These are phyloP conservation scores for Diplogasteroides magnus DNA, from an alignment of 1,140 invertebrate genomes.

Conservation along the genomic window DNA sequence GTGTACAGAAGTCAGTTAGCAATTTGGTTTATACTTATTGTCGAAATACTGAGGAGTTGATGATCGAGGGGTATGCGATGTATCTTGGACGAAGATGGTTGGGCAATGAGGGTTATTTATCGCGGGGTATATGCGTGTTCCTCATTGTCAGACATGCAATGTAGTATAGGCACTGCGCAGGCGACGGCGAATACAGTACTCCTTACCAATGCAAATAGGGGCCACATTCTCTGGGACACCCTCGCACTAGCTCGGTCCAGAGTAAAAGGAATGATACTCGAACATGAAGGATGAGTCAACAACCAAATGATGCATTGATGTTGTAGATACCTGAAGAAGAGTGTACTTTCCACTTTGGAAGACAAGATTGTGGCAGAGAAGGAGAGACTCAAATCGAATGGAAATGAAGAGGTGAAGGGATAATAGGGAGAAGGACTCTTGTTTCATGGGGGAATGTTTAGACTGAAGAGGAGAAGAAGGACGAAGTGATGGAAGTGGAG, in stretches of 20 bases:
- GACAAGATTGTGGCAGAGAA: slow-evolving; percentile 33
- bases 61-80: slow-evolving; percentile 23
- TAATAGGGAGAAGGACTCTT: slow-evolving; percentile 2
- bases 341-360: slow-evolving; percentile 26
- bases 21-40: slow-evolving; percentile 16
- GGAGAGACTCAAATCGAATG: neutral
- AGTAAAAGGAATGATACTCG: too few species aligned
- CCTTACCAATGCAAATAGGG: too few species aligned
- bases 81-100: slow-evolving; percentile 8
- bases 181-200: too few species aligned
- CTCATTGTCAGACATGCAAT: too few species aligned
- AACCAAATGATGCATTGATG: too few species aligned
- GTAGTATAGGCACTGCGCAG: too few species aligned
- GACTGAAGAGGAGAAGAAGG: slow-evolving; percentile 16
- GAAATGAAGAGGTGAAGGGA: slow-evolving; percentile 9
- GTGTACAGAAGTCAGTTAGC: neutral
- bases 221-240: too few species aligned
- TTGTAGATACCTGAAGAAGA: slow-evolving; percentile 30
- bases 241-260: too few species aligned
- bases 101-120: too few species aligned
- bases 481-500: slow-evolving; percentile 20
- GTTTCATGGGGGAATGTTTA: neutral
- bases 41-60: slow-evolving; percentile 21
- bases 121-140: too few species aligned
- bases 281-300: too few species aligned